Percentiles rank a stretch among this genome's conserved stretches.
Evolutionary conservation across 1,140 invertebrate species (phyloP).

Genomic region (Brachionus paranguensis): DNA sequence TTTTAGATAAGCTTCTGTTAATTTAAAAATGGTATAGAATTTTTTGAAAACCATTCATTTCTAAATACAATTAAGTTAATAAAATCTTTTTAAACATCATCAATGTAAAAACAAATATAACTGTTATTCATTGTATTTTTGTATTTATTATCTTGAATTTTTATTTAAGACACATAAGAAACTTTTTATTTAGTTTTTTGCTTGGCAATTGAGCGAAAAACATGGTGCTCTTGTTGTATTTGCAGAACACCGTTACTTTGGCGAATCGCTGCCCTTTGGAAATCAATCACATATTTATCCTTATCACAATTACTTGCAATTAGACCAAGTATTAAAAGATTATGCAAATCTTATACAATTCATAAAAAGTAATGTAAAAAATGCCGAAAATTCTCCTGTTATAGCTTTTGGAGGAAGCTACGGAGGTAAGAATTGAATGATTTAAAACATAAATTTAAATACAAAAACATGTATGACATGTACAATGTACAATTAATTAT

Average conservation of each 20-base stretch:
- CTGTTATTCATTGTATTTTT: too few relatives aligned
- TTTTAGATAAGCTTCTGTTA: too few relatives aligned
- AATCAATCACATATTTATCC: slow-evolving; percentile 56
- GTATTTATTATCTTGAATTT: too few relatives aligned
- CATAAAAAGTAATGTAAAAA: slow-evolving; percentile 58
- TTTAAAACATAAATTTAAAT: background rate
- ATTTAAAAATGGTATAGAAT: too few relatives aligned
- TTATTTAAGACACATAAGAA: slow-evolving; percentile 50
- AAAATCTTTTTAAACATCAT: too few relatives aligned
- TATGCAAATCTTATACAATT: slow-evolving; percentile 74
- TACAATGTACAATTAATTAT: too few relatives aligned
- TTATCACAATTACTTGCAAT: slow-evolving; percentile 67
- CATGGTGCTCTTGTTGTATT: slow-evolving; percentile 80
- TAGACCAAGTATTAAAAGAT: slow-evolving; percentile 86
- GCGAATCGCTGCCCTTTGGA: slow-evolving; percentile 76
- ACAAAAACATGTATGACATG: too few relatives aligned
- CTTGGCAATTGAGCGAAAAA: slow-evolving; percentile 78
- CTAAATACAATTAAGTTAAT: too few relatives aligned
- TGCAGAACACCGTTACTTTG: slow-evolving; percentile 88
- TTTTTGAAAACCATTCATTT: too few relatives aligned
- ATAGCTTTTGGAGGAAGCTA: slow-evolving; percentile 90
- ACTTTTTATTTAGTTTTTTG: slow-evolving; percentile 85
- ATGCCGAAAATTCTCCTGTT: slow-evolving; percentile 63
- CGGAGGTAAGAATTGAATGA: slow-evolving; percentile 58
- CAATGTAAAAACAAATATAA: too few relatives aligned